Evolutionary conservation across 2,113 vertebrate species (phyloP).

Genomic region (Epinephelus moara): DNA sequence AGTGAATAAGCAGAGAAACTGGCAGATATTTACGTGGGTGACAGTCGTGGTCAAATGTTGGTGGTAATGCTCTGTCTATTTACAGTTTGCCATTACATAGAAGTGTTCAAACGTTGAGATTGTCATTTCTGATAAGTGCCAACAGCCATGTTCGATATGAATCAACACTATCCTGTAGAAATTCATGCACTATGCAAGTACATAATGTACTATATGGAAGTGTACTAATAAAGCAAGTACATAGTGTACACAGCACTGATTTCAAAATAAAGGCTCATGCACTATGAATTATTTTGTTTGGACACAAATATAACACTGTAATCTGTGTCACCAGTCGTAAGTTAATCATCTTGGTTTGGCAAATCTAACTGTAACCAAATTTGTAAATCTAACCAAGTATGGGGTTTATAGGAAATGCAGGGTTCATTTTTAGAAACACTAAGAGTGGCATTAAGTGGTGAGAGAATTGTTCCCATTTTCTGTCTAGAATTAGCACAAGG

Average conservation of each 20-base stretch:
- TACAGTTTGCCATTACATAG: too few relatives aligned
- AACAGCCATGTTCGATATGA: too few relatives aligned
- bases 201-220: too few relatives aligned
- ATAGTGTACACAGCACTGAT: not conserved
- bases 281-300: not conserved
- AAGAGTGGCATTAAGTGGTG: not conserved
- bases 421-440: not conserved
- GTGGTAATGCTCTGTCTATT: too few relatives aligned
- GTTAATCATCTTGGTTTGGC: not conserved
- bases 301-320: not conserved
- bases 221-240: too few relatives aligned
- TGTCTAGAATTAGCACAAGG: not conserved
- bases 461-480: not conserved
- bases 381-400: not conserved
- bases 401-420: not conserved
- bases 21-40: too few relatives aligned
- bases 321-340: not conserved
- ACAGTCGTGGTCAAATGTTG: too few relatives aligned
- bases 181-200: too few relatives aligned
- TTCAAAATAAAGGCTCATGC: not conserved
- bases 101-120: too few relatives aligned
- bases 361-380: not conserved
- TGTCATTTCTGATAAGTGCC: too few relatives aligned
- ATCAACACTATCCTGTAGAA: too few relatives aligned
- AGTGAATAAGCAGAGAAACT: too few relatives aligned